phyloP scores from a whole-genome alignment of 2,797 vertebrate genomes.

The Crenichthys baileyi region DNA sequence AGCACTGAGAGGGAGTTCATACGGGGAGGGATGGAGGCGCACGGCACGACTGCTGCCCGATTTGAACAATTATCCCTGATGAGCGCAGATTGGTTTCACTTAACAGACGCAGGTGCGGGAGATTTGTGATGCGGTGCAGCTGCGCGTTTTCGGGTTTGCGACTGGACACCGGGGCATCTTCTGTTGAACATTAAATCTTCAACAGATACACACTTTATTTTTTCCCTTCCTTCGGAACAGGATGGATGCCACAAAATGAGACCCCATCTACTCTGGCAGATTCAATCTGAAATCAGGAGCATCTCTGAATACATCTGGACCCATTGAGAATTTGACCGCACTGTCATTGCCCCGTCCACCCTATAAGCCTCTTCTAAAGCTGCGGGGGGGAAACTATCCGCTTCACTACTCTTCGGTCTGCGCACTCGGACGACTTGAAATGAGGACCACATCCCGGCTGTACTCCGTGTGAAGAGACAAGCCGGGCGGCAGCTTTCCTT shows the following conservation, averaged over 20 bases:
- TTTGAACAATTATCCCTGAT: slow-evolving; percentile 77
- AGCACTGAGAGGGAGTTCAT: slow-evolving; percentile 46
- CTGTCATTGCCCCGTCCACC: slow-evolving; percentile 60
- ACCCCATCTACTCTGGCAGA: slow-evolving; percentile 28
- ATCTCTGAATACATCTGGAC: slow-evolving; percentile 54
- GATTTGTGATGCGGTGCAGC: slow-evolving; percentile 47
- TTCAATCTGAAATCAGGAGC: slow-evolving; percentile 35
- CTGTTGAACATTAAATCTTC: slow-evolving; percentile 41
- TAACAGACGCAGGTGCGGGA: slow-evolving; percentile 67
- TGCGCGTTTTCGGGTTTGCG: slow-evolving; percentile 37
- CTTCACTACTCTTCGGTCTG: slow-evolving; percentile 51
- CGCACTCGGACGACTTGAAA: slow-evolving; percentile 57
- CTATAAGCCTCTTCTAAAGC: slow-evolving; percentile 26
- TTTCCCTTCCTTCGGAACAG: slow-evolving; percentile 35
- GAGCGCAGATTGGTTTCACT: slow-evolving; percentile 71
- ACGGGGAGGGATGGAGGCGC: slow-evolving; percentile 59
- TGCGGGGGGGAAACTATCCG: slow-evolving; percentile 18
- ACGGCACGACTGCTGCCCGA: slow-evolving; percentile 48
- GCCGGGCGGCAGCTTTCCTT: slow-evolving; percentile 47
- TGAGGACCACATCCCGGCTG: slow-evolving; percentile 67
- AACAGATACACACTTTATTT: background rate
- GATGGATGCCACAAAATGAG: slow-evolving; percentile 42
- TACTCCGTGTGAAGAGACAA: slow-evolving; percentile 59
- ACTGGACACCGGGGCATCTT: slow-evolving; percentile 62
- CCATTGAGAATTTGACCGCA: slow-evolving; percentile 63